phyloP scores from a whole-genome alignment of 2,888 invertebrate species.

The Andrena bicolor region DNA sequence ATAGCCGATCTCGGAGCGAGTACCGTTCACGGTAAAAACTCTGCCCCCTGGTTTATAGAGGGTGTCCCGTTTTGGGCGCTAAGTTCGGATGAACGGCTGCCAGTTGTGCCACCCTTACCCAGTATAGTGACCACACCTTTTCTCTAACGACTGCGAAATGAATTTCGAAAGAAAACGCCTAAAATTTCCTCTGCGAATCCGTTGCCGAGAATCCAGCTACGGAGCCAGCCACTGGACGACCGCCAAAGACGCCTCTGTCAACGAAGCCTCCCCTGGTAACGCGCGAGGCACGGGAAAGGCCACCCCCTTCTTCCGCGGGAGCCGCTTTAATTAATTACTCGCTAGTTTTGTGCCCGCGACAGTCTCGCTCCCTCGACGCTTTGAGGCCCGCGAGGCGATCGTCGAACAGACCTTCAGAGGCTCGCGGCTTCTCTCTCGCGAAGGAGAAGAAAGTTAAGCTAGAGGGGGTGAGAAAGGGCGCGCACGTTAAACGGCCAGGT shows the following conservation, averaged over 20 bases:
- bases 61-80: not conserved
- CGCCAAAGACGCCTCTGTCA: not conserved
- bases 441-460: conserved; percentile 46
- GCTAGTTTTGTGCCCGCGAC: conserved; percentile 62
- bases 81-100: too few species aligned
- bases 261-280: not conserved
- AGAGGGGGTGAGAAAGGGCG: conserved; percentile 13
- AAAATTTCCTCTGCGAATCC: not conserved
- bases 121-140: too few species aligned
- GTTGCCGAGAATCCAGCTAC: not conserved
- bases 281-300: not conserved
- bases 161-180: not conserved
- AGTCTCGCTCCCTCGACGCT: conserved; percentile 44
- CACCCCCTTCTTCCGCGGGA: conserved; percentile 27
- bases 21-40: not conserved
- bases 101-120: too few species aligned
- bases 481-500: conserved; percentile 43
- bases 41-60: not conserved
- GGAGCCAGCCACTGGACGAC: not conserved
- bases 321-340: conserved; percentile 77
- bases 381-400: conserved; percentile 42
- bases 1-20: conserved; percentile 4
- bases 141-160: not conserved
- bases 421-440: conserved; percentile 4
- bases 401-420: conserved; percentile 57